Conservation (phyloP, 2,113 vertebrate species). For the Cyanoderma ruficeps region DNA sequence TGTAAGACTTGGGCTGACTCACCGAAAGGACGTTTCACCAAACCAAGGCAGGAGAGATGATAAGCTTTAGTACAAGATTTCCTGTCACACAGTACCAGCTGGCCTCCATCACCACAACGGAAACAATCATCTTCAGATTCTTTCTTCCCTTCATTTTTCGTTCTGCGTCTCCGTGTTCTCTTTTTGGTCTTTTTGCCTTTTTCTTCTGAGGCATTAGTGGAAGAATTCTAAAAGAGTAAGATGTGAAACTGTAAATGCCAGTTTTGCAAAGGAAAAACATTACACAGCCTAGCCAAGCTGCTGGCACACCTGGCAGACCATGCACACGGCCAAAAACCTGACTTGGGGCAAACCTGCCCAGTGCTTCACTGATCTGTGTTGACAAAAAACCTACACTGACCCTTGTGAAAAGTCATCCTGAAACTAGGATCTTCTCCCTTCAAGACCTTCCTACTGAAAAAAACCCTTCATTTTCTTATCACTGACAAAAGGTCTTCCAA, state of each 20-base stretch:
- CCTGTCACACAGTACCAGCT: conserved; percentile 92
- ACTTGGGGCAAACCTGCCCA: background rate
- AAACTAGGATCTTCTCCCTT: background rate
- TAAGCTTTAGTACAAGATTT: conserved; percentile 96
- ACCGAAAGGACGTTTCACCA: conserved; percentile 96
- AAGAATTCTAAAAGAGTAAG: conserved; percentile 72
- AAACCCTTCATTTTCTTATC: background rate
- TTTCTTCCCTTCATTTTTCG: conserved; percentile 79
- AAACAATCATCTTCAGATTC: conserved; percentile 95
- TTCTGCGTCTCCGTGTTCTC: conserved; percentile 75
- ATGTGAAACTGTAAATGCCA: background rate
- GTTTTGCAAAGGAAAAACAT: background rate
- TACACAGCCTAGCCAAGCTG: background rate
- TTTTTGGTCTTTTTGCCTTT: conserved; percentile 90
- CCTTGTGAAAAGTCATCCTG: background rate
- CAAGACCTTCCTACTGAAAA: background rate
- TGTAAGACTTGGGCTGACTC: conserved; percentile 30
- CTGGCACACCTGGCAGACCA: background rate
- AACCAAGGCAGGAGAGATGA: conserved; percentile 92
- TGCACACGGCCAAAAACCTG: background rate
- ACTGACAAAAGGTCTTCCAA: background rate
- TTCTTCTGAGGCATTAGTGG: conserved; percentile 82
- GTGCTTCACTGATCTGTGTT: background rate
- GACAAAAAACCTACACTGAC: background rate
- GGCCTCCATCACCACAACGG: conserved; percentile 92